Percentiles rank a stretch among this genome's conserved stretches.
These are phyloP conservation scores for Artibeus jamaicensis DNA, from an alignment of 2,797 vertebrate species.

Conservation along the genomic window DNA sequence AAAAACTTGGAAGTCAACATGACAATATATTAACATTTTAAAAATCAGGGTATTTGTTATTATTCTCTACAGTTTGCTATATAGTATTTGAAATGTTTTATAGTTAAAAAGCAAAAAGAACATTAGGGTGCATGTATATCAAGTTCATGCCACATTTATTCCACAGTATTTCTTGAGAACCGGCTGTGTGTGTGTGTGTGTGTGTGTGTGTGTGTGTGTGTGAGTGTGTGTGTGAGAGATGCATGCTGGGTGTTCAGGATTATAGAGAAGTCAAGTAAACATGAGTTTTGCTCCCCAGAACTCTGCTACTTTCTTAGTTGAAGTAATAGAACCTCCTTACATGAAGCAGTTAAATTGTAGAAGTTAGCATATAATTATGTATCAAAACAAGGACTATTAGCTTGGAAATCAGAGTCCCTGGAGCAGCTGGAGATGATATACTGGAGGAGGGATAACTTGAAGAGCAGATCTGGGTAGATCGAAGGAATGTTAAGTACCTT, in stretches of 20 bases:
- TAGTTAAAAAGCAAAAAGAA: not conserved
- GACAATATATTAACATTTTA: not conserved
- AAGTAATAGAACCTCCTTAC: not conserved
- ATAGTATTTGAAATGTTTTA: slow-evolving; percentile 12
- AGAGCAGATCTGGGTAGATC: not conserved
- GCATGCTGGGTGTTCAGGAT: not conserved
- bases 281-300: not conserved
- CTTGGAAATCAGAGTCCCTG: not conserved
- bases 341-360: not conserved
- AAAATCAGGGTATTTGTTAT: not conserved
- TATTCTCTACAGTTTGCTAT: not conserved
- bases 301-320: not conserved
- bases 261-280: not conserved
- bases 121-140: not conserved
- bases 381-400: not conserved
- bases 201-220: not conserved
- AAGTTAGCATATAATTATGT: not conserved
- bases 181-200: not conserved
- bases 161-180: not conserved
- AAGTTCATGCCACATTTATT: not conserved
- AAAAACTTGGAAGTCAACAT: not conserved
- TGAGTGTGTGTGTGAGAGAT: not conserved
- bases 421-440: not conserved
- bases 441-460: not conserved
- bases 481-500: not conserved